Evolutionary conservation across 2,113 vertebrate genomes (phyloP).

Genomic region (Pica pica): DNA sequence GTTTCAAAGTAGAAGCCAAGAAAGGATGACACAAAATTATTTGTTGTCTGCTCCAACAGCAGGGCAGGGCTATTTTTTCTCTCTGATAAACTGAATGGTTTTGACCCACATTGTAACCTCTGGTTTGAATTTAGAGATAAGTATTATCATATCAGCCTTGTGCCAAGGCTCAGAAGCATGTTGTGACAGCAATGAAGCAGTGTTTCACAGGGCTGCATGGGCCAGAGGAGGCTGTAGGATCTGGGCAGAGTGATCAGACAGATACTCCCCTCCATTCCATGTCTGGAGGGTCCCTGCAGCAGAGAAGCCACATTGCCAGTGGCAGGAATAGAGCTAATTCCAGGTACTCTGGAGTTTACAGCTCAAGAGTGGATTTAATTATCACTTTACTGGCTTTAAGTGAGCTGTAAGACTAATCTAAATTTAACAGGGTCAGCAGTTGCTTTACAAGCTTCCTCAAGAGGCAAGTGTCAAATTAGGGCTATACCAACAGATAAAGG

Average conservation of each 20-base stretch:
- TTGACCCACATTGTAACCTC: not conserved
- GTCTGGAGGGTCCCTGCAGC: accelerated
- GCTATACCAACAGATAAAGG: slow-evolving; percentile 70
- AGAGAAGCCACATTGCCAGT: not conserved
- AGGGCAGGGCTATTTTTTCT: not conserved
- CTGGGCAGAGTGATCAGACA: accelerated
- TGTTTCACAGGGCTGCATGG: not conserved
- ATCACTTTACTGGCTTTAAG: slow-evolving; percentile 58
- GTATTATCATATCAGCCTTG: not conserved
- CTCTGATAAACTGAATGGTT: not conserved
- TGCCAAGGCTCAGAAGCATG: not conserved
- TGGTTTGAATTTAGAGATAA: not conserved
- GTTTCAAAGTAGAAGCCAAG: not conserved
- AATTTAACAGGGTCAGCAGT: slow-evolving; percentile 47
- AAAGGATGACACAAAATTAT: not conserved
- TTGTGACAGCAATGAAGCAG: not conserved
- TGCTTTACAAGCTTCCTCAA: slow-evolving; percentile 63
- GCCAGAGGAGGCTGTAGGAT: not conserved
- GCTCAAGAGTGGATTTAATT: slow-evolving; percentile 64
- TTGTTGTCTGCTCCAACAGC: not conserved
- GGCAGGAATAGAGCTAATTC: slow-evolving; percentile 8
- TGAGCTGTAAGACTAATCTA: slow-evolving; percentile 60
- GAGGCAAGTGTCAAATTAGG: slow-evolving; percentile 68
- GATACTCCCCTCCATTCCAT: not conserved
- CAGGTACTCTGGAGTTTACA: slow-evolving; percentile 39